Evolutionary conservation across 2,113 vertebrate genomes (phyloP), one percentile per base, ranked within the genome.

Genomic region (Lycaon pictus): DNA sequence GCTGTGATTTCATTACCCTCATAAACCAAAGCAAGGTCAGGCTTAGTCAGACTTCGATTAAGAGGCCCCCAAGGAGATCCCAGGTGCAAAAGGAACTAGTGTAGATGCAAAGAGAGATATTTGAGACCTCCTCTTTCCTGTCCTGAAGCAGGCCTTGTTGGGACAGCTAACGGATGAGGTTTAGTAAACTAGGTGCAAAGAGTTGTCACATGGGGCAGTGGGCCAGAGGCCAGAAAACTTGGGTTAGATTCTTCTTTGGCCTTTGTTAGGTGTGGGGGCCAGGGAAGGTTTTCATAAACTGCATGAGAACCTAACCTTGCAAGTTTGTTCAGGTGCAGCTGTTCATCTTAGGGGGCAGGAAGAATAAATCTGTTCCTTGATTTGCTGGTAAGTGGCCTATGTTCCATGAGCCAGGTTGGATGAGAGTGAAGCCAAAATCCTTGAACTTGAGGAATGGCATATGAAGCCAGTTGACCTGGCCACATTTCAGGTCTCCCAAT

Each of bases 1-100:
- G 96, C 97, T 96, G 91, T 86, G 91, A 96, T 97, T 98, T 98
- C 98, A 98, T 98, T 96, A 77, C 94, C 91, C 94, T 98, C 97
- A 56, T 98, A 98, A 98, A 97, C 81, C 82, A 94, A 92, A 79
- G 72, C 79, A 93, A 97, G 97, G 97, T 96, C 97, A 98, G 88
- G 77, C 94, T 98, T 95, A 96, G 81, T 96, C 97, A 98, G 98
- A 94, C 96, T 69, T 32, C 13, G 4, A 93, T 96, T 97, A 96
- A 97, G 93, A 94, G 95, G 92, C 67, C 98, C 90, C 97, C 32
- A 60, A 82, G 95, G 97, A 98, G 94, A 80, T 23, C 65, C 90
- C 97, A 97, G 97, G 96, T 98, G 97, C 97, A 86, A 43, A 96
- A 96, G 82, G 88, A 88, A n/a, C 80, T 13, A 35, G 93, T 0